These are phyloP conservation scores for Gephyroberyx darwinii DNA, from an alignment of 2,797 vertebrate genomes.

Conservation along the genomic window DNA sequence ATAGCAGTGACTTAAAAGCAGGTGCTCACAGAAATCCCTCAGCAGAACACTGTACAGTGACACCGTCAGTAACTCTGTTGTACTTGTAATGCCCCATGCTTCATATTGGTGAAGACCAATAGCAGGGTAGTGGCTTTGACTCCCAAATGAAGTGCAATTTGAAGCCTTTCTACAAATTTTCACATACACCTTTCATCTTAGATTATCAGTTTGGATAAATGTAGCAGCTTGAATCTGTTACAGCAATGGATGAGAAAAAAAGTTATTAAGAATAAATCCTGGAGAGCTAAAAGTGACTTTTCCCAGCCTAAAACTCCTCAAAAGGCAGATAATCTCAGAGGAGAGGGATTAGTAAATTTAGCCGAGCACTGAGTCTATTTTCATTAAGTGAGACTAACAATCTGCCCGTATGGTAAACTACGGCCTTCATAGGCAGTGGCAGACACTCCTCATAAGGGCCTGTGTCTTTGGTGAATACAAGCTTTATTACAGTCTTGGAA, in stretches of 20 bases:
- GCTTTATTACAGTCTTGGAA: slow-evolving; percentile 5
- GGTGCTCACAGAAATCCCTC: slow-evolving; percentile 31
- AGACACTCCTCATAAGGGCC: slow-evolving; percentile 28
- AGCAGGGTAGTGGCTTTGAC: slow-evolving; percentile 9
- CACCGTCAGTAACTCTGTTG: slow-evolving; percentile 18
- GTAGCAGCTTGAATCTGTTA: slow-evolving; percentile 7
- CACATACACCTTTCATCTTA: background rate
- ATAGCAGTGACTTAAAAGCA: slow-evolving; percentile 44
- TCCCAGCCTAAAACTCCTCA: slow-evolving; percentile 38
- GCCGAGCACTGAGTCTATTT: slow-evolving; percentile 15
- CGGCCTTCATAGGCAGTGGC: slow-evolving; percentile 21
- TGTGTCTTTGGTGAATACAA: slow-evolving; percentile 29
- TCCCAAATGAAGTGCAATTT: slow-evolving; percentile 14
- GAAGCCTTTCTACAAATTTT: background rate
- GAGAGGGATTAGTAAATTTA: slow-evolving; percentile 50
- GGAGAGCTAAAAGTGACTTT: slow-evolving; percentile 37
- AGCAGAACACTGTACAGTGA: slow-evolving; percentile 24
- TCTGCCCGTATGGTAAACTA: slow-evolving; percentile 21
- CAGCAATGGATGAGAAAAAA: slow-evolving; percentile 7
- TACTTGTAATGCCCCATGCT: slow-evolving; percentile 20
- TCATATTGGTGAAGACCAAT: slow-evolving; percentile 20
- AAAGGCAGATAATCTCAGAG: slow-evolving; percentile 58
- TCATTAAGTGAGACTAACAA: slow-evolving; percentile 31
- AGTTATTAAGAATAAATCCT: slow-evolving; percentile 42
- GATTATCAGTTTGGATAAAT: slow-evolving; percentile 8